These are phyloP conservation scores for Nyleta sp. DNA, from an alignment of 2,888 invertebrate genomes.

Conservation along the genomic window DNA sequence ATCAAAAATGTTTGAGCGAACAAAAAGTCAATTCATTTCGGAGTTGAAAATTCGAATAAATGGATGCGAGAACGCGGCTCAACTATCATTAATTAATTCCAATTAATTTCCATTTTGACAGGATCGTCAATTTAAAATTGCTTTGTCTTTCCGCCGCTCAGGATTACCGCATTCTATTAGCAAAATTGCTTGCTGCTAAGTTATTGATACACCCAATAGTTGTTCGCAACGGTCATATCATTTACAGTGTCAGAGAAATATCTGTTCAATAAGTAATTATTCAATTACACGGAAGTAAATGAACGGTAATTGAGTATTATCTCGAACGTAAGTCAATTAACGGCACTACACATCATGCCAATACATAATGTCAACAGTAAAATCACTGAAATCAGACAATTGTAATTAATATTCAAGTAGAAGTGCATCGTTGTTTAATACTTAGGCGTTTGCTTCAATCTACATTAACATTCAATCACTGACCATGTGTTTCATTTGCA, in stretches of 20 bases:
- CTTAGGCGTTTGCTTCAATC: background rate
- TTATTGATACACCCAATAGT: background rate
- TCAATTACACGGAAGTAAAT: slow-evolving; percentile 29
- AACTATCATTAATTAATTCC: too few relatives aligned
- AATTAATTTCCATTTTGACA: background rate
- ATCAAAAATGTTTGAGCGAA: too few relatives aligned
- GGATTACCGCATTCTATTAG: background rate
- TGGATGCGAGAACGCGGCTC: too few relatives aligned
- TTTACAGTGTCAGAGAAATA: slow-evolving; percentile 16
- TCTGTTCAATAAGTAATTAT: slow-evolving; percentile 25
- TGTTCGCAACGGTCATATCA: slow-evolving; percentile 11
- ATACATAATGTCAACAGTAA: background rate
- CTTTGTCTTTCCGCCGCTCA: background rate
- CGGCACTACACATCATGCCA: slow-evolving; percentile 13
- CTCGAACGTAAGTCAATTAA: slow-evolving; percentile 24
- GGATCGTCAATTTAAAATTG: background rate
- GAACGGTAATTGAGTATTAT: slow-evolving; percentile 28
- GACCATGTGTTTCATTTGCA: too few relatives aligned
- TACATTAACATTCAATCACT: background rate
- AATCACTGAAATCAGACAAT: background rate
- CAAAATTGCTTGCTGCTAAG: background rate
- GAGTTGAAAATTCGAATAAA: too few relatives aligned
- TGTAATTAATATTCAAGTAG: slow-evolving; percentile 5
- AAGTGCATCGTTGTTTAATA: background rate
- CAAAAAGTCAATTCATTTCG: too few relatives aligned